A percentile compares a stretch with the other conserved stretches of the same genome.
Evolutionary conservation across 2,888 invertebrate genomes (phyloP).

Genomic region (Pinctada fucata): DNA sequence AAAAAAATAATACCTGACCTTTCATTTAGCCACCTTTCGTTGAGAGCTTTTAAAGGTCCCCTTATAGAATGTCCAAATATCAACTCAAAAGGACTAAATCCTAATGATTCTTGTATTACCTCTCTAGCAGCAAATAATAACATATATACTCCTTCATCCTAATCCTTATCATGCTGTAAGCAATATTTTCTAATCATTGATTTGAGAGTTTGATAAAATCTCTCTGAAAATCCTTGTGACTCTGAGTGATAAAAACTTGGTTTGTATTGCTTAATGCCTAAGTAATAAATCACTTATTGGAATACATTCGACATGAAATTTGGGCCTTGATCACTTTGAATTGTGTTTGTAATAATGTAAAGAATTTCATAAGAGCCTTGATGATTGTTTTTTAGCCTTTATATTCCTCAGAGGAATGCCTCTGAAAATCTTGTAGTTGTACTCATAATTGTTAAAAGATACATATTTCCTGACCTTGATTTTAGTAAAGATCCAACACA

Average conservation of each 20-base stretch:
- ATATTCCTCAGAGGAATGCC: slow-evolving; percentile 52
- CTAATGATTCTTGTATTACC: slow-evolving; percentile 45
- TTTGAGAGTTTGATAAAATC: slow-evolving; percentile 47
- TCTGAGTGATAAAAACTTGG: slow-evolving; percentile 39
- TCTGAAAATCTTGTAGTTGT: slow-evolving; percentile 44
- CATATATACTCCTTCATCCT: slow-evolving; percentile 44
- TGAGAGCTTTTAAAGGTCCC: slow-evolving; percentile 35
- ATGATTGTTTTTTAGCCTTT: slow-evolving; percentile 41
- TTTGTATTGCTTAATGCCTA: slow-evolving; percentile 29
- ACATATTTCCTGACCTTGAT: too few relatives aligned
- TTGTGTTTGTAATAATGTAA: slow-evolving; percentile 45
- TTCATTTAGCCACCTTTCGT: too few relatives aligned
- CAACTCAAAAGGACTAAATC: slow-evolving; percentile 51
- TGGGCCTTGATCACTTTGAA: slow-evolving; percentile 49
- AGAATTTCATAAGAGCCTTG: slow-evolving; percentile 44
- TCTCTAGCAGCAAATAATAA: slow-evolving; percentile 46
- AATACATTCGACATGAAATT: slow-evolving; percentile 49
- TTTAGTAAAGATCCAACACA: too few relatives aligned
- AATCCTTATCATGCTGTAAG: slow-evolving; percentile 38
- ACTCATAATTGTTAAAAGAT: slow-evolving; percentile 42
- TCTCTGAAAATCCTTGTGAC: slow-evolving; percentile 39
- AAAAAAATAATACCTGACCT: too few relatives aligned
- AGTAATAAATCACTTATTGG: slow-evolving; percentile 42
- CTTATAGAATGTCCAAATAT: too few relatives aligned
- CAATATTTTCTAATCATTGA: slow-evolving; percentile 44